Percentiles rank a stretch among this genome's conserved stretches.
Conservation (phyloP, 53 echinoderm and acorn worm genomes). For the Antedon mediterranea region DNA sequence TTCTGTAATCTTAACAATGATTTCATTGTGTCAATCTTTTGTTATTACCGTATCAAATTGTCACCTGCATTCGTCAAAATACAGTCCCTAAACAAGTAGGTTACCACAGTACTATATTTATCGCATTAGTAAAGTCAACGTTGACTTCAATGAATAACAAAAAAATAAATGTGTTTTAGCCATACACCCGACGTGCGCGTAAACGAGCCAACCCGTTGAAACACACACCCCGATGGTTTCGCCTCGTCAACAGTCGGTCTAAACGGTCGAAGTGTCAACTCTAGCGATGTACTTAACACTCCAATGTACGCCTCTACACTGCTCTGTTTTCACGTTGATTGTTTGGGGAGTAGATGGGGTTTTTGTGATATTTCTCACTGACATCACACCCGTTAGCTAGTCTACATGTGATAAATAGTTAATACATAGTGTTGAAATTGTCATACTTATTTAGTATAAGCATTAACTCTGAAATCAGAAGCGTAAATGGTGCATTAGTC, state of each 20-base stretch:
- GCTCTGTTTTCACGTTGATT: neutral
- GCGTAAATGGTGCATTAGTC: neutral
- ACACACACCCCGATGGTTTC: neutral
- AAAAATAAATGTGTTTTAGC: neutral
- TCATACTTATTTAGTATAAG: constrained; percentile 1
- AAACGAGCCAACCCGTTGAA: neutral
- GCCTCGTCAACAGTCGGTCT: neutral
- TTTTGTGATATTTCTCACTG: neutral
- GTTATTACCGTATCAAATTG: neutral
- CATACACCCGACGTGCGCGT: neutral
- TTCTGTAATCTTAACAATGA: no score
- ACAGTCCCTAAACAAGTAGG: neutral
- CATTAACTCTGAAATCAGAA: neutral
- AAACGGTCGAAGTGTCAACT: neutral
- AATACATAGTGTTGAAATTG: neutral
- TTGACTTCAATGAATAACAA: neutral
- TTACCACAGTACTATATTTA: neutral
- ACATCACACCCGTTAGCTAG: neutral
- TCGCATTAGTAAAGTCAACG: neutral
- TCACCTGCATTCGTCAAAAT: neutral
- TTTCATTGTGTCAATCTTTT: no score
- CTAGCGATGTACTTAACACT: neutral
- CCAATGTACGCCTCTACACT: neutral
- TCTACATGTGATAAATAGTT: neutral
- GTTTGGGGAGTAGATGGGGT: neutral